Evolutionary conservation across 2,113 vertebrate genomes (phyloP).

Genomic region (Chloebia gouldiae): DNA sequence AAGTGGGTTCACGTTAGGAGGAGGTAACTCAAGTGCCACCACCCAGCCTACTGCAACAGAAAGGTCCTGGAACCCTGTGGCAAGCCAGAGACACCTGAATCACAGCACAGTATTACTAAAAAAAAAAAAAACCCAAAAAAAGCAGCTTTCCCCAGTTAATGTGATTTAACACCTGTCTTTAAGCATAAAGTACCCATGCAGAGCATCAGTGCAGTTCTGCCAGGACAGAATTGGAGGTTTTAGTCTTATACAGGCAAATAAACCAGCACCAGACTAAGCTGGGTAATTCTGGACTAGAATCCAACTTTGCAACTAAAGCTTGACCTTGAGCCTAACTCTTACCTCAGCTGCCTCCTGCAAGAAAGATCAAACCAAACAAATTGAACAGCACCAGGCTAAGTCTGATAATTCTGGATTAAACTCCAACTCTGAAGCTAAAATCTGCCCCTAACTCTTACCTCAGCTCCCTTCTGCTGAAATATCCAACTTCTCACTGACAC

Average conservation of each 20-base stretch:
- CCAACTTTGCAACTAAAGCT: not conserved
- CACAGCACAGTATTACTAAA: not conserved
- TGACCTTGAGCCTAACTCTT: not conserved
- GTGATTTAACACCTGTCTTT: not conserved
- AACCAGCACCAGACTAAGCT: not conserved
- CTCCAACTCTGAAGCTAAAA: not conserved
- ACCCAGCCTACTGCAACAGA: fast-evolving
- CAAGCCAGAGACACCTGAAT: not conserved
- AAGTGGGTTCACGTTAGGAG: not conserved
- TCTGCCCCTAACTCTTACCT: not conserved
- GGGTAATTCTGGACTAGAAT: not conserved
- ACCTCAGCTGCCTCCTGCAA: not conserved
- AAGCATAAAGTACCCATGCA: fast-evolving
- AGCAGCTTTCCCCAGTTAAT: not conserved
- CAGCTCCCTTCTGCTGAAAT: not conserved
- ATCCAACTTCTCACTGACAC: not conserved
- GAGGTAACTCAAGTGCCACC: not conserved
- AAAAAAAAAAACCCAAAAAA: not conserved
- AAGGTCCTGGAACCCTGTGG: not conserved
- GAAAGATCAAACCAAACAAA: not conserved
- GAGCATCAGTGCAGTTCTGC: not conserved
- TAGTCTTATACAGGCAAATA: not conserved
- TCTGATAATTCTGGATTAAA: not conserved
- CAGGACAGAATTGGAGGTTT: not conserved
- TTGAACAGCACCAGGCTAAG: not conserved